A percentile compares a stretch with the other conserved stretches of the same genome.
phyloP scores from a whole-genome alignment of 2,888 invertebrate species.

The Halictus quadricinctus region DNA sequence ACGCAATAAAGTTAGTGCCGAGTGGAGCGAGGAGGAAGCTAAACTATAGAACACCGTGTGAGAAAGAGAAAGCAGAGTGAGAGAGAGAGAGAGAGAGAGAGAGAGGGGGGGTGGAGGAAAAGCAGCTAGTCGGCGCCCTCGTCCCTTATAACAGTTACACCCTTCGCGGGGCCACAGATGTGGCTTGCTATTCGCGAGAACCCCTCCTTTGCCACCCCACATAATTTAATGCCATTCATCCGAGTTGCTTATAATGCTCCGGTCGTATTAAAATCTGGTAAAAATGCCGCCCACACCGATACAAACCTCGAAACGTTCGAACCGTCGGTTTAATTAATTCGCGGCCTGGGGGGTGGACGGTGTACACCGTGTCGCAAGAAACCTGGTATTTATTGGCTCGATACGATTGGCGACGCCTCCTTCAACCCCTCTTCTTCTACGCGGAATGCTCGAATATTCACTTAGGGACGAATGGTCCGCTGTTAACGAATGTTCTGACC shows the following conservation, averaged over 20 bases:
- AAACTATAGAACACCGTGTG: slow-evolving; percentile 36
- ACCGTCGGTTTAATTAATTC: slow-evolving; percentile 58
- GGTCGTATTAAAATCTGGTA: slow-evolving; percentile 77
- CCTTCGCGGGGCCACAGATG: slow-evolving; percentile 81
- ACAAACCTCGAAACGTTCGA: slow-evolving; percentile 25
- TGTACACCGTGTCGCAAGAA: slow-evolving; percentile 11
- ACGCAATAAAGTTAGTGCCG: slow-evolving; percentile 80
- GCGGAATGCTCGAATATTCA: background rate
- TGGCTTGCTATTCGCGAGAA: slow-evolving; percentile 78
- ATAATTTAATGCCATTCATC: slow-evolving; percentile 80
- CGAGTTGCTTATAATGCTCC: slow-evolving; percentile 73
- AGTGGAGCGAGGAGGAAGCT: slow-evolving; percentile 63
- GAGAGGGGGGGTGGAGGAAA: slow-evolving; percentile 14
- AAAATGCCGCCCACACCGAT: slow-evolving; percentile 68
- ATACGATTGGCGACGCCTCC: background rate
- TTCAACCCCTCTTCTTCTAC: background rate
- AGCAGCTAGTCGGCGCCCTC: slow-evolving; percentile 67
- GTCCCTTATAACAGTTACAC: slow-evolving; percentile 80
- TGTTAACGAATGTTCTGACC: background rate
- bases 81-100: slow-evolving; percentile 41
- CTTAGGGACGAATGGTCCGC: background rate
- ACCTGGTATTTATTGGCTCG: slow-evolving; percentile 29
- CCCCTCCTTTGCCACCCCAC: slow-evolving; percentile 65
- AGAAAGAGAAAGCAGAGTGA: slow-evolving; percentile 16
- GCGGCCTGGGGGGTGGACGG: slow-evolving; percentile 10